Evolutionary conservation across 2,797 vertebrate genomes (phyloP), one percentile per base, ranked within the genome.

Genomic region (Falco berigora): DNA sequence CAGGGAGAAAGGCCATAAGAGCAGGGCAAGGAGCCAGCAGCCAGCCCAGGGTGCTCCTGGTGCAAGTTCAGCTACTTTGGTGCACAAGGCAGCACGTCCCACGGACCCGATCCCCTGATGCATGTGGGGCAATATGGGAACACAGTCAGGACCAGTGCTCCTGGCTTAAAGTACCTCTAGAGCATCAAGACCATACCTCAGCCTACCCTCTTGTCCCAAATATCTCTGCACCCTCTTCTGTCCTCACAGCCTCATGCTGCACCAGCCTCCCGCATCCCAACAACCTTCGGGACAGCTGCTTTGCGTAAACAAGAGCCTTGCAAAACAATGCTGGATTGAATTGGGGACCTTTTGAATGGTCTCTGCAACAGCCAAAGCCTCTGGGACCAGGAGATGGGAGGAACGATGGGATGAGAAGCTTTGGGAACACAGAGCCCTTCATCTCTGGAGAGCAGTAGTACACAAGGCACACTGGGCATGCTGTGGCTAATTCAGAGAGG

Each of bases 41-140:
- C 47, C 74, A 93, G 40, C 36, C 68, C 64, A 66, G 28, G 40
- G 28, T 28, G n/a, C 12, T 68, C 30, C 40, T 19, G 0, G 8
- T 36, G 5, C 27, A 46, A 40, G 38, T 28, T 83, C 15, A 72
- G 20, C 13, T 34, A 14, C 40, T 63, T 24, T 32, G 30, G 40
- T 49, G 25, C 36, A 53, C 19, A 32, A 5, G 28, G 24, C 34
- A 83, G 25, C 12, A 63, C 15, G 25, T 14, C 5, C 25, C 40
- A 56, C 1, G 7, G 32, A 27, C 36, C 34, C 2, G 0, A n/a
- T 15, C 14, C 14, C 59, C 23, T 42, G 14, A 47, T 27, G 17
- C 12, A 59, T 58, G 18, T 3, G 5, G 12, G 8, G 34, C 4
- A 6, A 55, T 4, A 47, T 0, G 0, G 3, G 46, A 10, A 66